These are phyloP conservation scores for Acronicta aceris DNA, from an alignment of 2,888 invertebrate genomes.

Conservation along the genomic window DNA sequence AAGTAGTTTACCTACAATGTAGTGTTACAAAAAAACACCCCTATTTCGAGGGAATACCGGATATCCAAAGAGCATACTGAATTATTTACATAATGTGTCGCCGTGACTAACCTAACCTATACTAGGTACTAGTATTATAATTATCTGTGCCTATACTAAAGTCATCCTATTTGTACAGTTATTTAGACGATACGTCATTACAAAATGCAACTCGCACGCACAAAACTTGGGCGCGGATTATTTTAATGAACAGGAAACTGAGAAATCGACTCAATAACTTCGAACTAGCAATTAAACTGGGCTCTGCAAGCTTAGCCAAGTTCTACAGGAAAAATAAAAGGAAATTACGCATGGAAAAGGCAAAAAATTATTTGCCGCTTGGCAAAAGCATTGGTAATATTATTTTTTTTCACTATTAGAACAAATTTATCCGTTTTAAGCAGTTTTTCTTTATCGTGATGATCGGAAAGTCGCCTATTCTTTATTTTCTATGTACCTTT, in stretches of 20 bases:
- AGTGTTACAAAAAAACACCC: no score
- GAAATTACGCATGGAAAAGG: conserved; percentile 56
- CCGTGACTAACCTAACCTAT: no score
- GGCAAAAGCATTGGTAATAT: conserved; percentile 64
- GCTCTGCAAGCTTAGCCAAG: conserved; percentile 71
- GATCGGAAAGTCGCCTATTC: no score
- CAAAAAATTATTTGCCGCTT: conserved; percentile 68
- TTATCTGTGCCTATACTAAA: no score
- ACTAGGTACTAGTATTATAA: no score
- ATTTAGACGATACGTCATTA: conserved; percentile 73
- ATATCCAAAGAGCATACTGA: no score
- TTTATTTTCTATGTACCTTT: no score
- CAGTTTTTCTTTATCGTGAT: no score
- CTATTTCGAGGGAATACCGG: no score
- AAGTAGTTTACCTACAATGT: no score
- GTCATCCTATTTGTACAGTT: conserved; percentile 66
- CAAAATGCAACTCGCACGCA: conserved; percentile 64
- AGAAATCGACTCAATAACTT: conserved; percentile 73
- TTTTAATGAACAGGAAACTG: conserved; percentile 68
- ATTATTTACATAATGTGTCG: no score
- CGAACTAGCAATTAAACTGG: conserved; percentile 70
- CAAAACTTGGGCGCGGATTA: conserved; percentile 75
- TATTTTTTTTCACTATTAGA: conserved; percentile 18
- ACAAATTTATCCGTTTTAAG: neutral
- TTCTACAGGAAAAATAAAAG: conserved; percentile 69